Conservation (phyloP, 1,140 invertebrate species). For the Paralvinella palmiformis region DNA sequence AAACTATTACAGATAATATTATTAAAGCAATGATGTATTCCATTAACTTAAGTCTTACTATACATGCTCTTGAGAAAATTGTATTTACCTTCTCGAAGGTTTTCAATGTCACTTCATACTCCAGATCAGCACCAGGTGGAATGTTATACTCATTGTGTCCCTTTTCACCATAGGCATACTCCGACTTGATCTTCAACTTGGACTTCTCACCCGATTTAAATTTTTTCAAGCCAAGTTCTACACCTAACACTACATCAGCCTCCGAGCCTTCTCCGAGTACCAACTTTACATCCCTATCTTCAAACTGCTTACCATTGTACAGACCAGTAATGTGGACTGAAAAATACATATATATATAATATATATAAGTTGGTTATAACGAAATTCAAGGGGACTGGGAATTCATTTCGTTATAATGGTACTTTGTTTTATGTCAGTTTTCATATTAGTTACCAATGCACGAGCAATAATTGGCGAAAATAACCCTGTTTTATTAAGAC, state of each 20-base stretch:
- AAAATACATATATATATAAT: too few relatives aligned
- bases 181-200: slow-evolving; percentile 62
- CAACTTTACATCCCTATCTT: slow-evolving; percentile 73
- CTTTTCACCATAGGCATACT: slow-evolving; percentile 72
- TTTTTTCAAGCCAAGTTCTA: slow-evolving; percentile 78
- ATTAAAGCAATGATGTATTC: too few relatives aligned
- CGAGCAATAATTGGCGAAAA: too few relatives aligned
- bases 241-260: slow-evolving; percentile 67
- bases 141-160: slow-evolving; percentile 69
- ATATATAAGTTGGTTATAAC: too few relatives aligned
- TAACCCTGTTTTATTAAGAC: too few relatives aligned
- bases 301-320: slow-evolving; percentile 63
- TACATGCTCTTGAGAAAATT: not conserved
- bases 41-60: too few relatives aligned
- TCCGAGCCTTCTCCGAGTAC: slow-evolving; percentile 78
- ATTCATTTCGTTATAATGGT: too few relatives aligned
- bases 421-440: too few relatives aligned
- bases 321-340: slow-evolving; percentile 74
- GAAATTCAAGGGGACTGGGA: too few relatives aligned
- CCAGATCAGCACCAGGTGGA: slow-evolving; percentile 70
- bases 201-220: slow-evolving; percentile 80
- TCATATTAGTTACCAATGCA: too few relatives aligned
- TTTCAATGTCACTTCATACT: slow-evolving; percentile 70
- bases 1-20: too few relatives aligned
- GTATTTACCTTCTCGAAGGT: slow-evolving; percentile 71